Evolutionary conservation across 2,113 vertebrate genomes (phyloP), one percentile per base, ranked within the genome.

Genomic region (Edolisoma coerulescens): DNA sequence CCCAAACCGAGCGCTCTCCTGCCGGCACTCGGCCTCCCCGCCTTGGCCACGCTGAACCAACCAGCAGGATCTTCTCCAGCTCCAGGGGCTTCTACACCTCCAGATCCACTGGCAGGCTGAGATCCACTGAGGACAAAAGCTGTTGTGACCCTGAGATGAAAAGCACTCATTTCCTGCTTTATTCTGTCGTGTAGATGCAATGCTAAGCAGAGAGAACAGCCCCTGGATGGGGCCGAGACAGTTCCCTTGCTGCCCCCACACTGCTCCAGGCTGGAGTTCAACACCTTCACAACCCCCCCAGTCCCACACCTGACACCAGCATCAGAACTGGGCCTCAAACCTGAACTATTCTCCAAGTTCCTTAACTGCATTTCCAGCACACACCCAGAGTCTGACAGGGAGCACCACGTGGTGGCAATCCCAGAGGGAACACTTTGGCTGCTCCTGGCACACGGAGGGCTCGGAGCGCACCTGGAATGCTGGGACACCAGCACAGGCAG

Each of bases 391-490:
- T 11, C 30, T 3, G 59, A 3, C 67, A 45, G 16, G 2, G 33
- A 24, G 11, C 16, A 3, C 27, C 64, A 13, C 2, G 3, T 21
- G 54, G 10, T 30, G 37, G 6, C 26, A 41, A 10, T 20, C 15
- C 74, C n/a, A 42, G 27, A 1, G n/a, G 56, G 54, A 49, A 7
- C 32, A n/a, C 4, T 9, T 3, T 0, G 6, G 5, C 17, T 15
- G 47, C 71, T 33, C 33, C 77, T 12, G 59, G 53, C 16, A 11
- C 71, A 13, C 0, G 0, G n/a, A 7, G 39, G 32, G 76, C 82
- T 59, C 69, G 9, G 65, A 35, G 20, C 0, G 0, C 1, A 1
- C 11, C 69, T 47, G 49, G 16, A 21, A 19, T 2, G 26, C 61
- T 10, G 24, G 45, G 24, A 32, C 73, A 17, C 4, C 47, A 10